A percentile compares a stretch with the other conserved stretches of the same genome.
These are phyloP conservation scores for Elachura formosa DNA, from an alignment of 2,113 vertebrate species.

Conservation along the genomic window DNA sequence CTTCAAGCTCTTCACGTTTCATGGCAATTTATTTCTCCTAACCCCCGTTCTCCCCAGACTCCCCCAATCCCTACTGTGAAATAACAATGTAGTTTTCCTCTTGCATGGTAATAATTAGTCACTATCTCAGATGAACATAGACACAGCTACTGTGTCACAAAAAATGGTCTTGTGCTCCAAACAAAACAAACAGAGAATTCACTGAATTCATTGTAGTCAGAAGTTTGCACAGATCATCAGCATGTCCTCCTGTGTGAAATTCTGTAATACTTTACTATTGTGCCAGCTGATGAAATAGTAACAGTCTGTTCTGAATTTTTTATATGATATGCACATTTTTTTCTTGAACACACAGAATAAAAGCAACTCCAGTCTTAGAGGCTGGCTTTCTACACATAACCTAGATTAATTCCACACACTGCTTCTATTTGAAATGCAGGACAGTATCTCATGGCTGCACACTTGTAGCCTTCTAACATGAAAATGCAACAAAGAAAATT, in stretches of 20 bases:
- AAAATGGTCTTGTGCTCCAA: background rate
- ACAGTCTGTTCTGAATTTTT: background rate
- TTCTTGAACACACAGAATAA: background rate
- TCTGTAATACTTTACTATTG: background rate
- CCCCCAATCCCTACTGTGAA: background rate
- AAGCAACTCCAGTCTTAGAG: background rate
- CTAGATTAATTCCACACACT: slow-evolving; percentile 4
- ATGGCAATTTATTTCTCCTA: slow-evolving; percentile 39
- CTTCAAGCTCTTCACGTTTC: slow-evolving; percentile 48
- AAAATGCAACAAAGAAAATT: slow-evolving; percentile 45
- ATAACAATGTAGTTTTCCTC: slow-evolving; percentile 25
- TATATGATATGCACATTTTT: background rate
- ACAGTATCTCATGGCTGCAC: background rate
- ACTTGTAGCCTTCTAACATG: background rate
- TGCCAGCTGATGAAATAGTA: background rate
- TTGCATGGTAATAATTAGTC: background rate
- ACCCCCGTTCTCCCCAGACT: background rate
- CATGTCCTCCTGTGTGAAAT: background rate
- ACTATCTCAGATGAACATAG: background rate
- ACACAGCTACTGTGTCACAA: background rate
- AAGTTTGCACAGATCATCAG: background rate
- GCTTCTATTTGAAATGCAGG: slow-evolving; percentile 17
- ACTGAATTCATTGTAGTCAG: background rate
- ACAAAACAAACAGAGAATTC: background rate
- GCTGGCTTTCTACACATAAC: background rate